Conservation (phyloP, 2,113 vertebrate genomes). For the Benthochromis sp. region DNA sequence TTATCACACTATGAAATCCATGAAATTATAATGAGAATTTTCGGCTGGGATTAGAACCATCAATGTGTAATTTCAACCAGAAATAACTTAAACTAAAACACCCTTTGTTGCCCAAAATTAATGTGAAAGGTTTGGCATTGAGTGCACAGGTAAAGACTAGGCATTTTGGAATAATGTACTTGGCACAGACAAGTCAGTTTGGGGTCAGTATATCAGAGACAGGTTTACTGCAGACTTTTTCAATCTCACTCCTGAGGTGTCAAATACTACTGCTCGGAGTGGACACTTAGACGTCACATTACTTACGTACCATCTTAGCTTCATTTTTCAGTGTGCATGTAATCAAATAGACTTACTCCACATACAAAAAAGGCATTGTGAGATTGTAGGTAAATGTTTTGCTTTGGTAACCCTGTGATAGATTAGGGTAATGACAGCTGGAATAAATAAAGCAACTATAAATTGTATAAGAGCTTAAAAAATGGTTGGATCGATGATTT, state of each 20-base stretch:
- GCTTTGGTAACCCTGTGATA: neutral
- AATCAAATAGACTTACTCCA: neutral
- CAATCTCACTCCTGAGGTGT: neutral
- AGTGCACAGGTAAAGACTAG: neutral
- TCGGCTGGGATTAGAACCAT: neutral
- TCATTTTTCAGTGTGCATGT: neutral
- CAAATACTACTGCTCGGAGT: neutral
- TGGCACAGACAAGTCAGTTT: neutral
- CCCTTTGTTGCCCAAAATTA: neutral
- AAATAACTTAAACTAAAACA: neutral
- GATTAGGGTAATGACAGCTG: neutral
- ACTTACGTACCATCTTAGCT: neutral
- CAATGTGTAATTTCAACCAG: neutral
- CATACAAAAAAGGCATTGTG: neutral
- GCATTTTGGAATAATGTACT: neutral
- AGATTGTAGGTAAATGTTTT: neutral
- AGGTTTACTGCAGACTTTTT: neutral
- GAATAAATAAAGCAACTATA: neutral
- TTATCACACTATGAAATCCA: neutral
- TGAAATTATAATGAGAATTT: neutral
- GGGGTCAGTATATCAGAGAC: neutral
- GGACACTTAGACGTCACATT: neutral
- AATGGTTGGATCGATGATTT: neutral
- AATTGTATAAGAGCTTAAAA: neutral
- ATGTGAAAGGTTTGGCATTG: neutral